These are phyloP conservation scores for Oreotrochilus melanogaster DNA, from an alignment of 2,113 vertebrate genomes.

Conservation along the genomic window DNA sequence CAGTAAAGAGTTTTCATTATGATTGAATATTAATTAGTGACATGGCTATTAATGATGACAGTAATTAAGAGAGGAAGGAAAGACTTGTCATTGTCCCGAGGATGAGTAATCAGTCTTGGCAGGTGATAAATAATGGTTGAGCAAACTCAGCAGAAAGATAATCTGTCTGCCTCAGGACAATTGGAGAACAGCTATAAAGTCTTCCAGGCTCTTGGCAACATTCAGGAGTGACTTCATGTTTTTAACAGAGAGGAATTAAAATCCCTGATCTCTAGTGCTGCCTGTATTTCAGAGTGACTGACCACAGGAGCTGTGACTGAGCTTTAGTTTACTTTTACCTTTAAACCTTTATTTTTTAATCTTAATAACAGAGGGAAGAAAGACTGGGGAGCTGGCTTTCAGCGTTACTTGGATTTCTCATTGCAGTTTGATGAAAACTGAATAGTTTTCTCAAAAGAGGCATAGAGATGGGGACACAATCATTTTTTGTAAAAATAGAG, in stretches of 20 bases:
- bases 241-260: slow-evolving; percentile 73
- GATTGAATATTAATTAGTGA: slow-evolving; percentile 84
- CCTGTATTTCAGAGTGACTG: neutral
- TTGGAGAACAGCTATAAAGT: slow-evolving; percentile 63
- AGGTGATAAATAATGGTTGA: slow-evolving; percentile 84
- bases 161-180: slow-evolving; percentile 72
- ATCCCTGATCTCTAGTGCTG: slow-evolving; percentile 39
- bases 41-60: slow-evolving; percentile 80
- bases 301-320: neutral
- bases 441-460: neutral
- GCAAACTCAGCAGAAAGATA: slow-evolving; percentile 83
- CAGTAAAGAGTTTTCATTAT: slow-evolving; percentile 72
- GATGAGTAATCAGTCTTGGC: slow-evolving; percentile 83
- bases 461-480: neutral
- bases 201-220: slow-evolving; percentile 73
- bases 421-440: neutral
- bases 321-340: neutral
- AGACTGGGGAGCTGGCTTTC: neutral
- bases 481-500: neutral
- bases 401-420: neutral
- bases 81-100: slow-evolving; percentile 80
- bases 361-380: neutral
- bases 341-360: neutral
- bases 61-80: slow-evolving; percentile 83
- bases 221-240: slow-evolving; percentile 71